These are phyloP conservation scores for Apus apus DNA, from an alignment of 2,113 vertebrate genomes.

Conservation along the genomic window DNA sequence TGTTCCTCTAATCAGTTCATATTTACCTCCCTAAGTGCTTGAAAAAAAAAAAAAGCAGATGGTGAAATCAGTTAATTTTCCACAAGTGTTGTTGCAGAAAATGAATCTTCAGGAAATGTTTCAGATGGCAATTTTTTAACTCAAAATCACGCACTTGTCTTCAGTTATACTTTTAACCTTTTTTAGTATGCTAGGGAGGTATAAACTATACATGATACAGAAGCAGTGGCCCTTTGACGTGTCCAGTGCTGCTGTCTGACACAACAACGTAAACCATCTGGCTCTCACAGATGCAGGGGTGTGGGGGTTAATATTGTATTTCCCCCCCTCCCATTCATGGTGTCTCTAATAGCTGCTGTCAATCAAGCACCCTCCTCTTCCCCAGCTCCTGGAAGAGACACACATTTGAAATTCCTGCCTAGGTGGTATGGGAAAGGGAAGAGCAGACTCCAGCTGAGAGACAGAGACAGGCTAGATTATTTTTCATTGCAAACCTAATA, in stretches of 20 bases:
- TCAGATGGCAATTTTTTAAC: slow-evolving; percentile 7
- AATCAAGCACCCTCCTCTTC: slow-evolving; percentile 27
- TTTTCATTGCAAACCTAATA: neutral
- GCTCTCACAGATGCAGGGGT: slow-evolving; percentile 8
- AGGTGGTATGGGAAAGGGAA: neutral
- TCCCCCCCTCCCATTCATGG: neutral
- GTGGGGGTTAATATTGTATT: neutral
- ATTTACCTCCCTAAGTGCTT: slow-evolving; percentile 45
- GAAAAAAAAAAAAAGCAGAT: slow-evolving; percentile 59
- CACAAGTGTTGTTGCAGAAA: slow-evolving; percentile 5
- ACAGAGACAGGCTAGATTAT: neutral
- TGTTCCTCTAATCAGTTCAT: slow-evolving; percentile 30
- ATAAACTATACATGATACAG: neutral
- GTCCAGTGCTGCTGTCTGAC: slow-evolving; percentile 37
- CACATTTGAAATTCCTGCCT: slow-evolving; percentile 9
- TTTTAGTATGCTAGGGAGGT: neutral
- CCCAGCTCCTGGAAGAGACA: neutral
- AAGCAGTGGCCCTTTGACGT: slow-evolving; percentile 12
- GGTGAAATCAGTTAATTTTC: slow-evolving; percentile 42
- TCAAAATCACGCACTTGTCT: neutral
- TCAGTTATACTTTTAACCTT: neutral
- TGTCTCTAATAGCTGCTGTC: slow-evolving; percentile 25
- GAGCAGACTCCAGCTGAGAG: neutral
- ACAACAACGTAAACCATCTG: slow-evolving; percentile 43
- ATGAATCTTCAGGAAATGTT: neutral